Percentiles rank a stretch among this genome's conserved stretches.
Evolutionary conservation across 2,797 vertebrate species (phyloP).

Genomic region (Sebastes cheni): DNA sequence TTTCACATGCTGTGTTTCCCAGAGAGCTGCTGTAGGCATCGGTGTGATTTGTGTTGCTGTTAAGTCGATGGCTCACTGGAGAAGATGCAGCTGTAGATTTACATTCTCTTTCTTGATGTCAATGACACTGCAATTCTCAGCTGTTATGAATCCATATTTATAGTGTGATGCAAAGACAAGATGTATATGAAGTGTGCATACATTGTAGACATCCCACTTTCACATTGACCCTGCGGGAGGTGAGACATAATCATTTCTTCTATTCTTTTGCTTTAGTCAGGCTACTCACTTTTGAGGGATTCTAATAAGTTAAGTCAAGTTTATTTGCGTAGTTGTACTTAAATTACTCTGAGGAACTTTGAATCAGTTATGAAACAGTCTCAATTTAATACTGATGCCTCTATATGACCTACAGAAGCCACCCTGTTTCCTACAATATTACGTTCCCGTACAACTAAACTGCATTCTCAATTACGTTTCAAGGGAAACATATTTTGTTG

Average conservation of each 20-base stretch:
- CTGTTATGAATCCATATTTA: neutral
- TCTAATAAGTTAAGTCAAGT: no score
- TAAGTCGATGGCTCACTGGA: conserved; percentile 1
- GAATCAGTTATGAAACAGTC: no score
- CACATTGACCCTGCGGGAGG: neutral
- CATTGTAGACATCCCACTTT: neutral
- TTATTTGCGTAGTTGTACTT: neutral
- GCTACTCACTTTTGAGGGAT: no score
- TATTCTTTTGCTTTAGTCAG: neutral
- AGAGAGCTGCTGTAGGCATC: conserved; percentile 2
- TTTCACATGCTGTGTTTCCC: neutral
- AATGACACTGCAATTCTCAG: neutral
- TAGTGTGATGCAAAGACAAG: neutral
- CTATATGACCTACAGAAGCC: no score
- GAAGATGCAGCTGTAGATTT: neutral
- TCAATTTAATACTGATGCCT: no score
- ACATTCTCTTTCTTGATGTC: neutral
- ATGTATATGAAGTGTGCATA: neutral
- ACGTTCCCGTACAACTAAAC: no score
- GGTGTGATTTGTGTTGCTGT: conserved; percentile 18
- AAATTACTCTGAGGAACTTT: no score
- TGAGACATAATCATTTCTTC: neutral
- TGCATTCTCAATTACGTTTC: no score
- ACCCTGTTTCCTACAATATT: no score
- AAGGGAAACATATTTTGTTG: no score